These are phyloP conservation scores for Tolmerus cingulatus DNA, from an alignment of 2,888 invertebrate species.

Conservation along the genomic window DNA sequence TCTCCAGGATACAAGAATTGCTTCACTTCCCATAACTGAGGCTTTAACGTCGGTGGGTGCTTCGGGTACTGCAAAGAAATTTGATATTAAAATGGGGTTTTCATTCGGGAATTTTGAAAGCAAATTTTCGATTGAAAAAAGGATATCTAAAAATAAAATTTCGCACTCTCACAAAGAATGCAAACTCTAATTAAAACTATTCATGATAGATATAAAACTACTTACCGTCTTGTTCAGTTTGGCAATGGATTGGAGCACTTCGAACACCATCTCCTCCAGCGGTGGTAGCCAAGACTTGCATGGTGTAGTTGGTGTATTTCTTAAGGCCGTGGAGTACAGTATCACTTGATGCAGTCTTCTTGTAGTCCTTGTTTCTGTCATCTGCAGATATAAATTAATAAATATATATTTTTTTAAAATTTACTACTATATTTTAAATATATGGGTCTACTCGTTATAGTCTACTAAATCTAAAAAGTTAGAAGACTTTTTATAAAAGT, in stretches of 20 bases:
- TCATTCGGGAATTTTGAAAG: too few relatives aligned
- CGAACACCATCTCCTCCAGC: conserved; percentile 95
- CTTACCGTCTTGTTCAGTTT: conserved; percentile 93
- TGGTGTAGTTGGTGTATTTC: conserved; percentile 95
- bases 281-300: conserved; percentile 94
- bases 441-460: neutral
- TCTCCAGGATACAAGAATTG: conserved; percentile 93
- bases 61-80: conserved; percentile 78
- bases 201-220: neutral
- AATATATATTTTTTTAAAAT: neutral
- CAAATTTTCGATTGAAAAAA: too few relatives aligned
- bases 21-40: conserved; percentile 88
- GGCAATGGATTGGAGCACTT: conserved; percentile 78
- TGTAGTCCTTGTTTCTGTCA: conserved; percentile 89
- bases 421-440: neutral
- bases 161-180: too few relatives aligned
- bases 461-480: neutral
- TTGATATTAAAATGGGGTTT: neutral
- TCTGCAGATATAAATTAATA: conserved; percentile 65
- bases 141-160: too few relatives aligned
- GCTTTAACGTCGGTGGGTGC: conserved; percentile 93
- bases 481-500: neutral
- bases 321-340: conserved; percentile 92
- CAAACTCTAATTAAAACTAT: too few relatives aligned
- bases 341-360: conserved; percentile 90